phyloP scores from a whole-genome alignment of 2,113 vertebrate genomes.

The Dasyprocta punctata region DNA sequence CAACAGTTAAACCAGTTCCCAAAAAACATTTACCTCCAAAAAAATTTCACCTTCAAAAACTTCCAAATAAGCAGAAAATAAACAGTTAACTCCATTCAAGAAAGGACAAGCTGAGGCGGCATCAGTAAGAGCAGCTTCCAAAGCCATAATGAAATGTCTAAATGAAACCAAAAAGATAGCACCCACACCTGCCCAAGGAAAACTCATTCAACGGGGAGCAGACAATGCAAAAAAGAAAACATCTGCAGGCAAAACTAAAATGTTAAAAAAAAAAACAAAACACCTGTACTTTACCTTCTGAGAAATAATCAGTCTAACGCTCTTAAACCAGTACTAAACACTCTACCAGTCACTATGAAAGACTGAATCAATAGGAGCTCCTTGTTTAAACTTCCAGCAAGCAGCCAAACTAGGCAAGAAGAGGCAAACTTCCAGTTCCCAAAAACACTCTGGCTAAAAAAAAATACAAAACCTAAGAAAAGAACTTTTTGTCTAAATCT shows the following conservation, averaged over 20 bases:
- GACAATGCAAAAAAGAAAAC: not conserved
- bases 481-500: not conserved
- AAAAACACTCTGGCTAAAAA: not conserved
- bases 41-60: not conserved
- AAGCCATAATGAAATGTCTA: not conserved
- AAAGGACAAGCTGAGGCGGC: not conserved
- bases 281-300: not conserved
- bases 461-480: not conserved
- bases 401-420: not conserved
- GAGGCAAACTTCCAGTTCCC: not conserved
- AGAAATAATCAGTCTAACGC: not conserved
- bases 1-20: not conserved
- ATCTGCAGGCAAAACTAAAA: not conserved
- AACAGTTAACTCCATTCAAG: not conserved
- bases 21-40: not conserved
- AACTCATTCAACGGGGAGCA: not conserved
- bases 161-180: not conserved
- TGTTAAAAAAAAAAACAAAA: not conserved
- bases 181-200: not conserved
- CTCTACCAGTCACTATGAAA: constrained; percentile 2
- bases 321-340: not conserved
- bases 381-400: not conserved
- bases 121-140: not conserved
- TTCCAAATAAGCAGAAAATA: not conserved
- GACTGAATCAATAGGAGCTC: not conserved